Evolutionary conservation across 2,888 invertebrate genomes (phyloP), one percentile per base, ranked within the genome.

Genomic region (Drosophila eohydei): DNA sequence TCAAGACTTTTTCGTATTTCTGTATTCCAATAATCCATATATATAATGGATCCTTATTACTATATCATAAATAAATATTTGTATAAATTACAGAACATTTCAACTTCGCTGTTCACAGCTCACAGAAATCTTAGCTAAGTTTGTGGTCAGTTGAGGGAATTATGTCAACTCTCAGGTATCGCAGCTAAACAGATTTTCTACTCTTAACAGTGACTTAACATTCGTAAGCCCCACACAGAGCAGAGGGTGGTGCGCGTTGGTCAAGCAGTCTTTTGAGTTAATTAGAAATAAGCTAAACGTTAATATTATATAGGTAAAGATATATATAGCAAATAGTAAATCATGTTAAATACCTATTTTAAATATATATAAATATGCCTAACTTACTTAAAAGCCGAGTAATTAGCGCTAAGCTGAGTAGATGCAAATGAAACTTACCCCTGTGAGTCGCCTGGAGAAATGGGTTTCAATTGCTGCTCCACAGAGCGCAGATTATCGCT

Each of bases 401-500:
- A 74, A 72, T 46, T 52, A 6, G 11, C 12, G 8, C 7, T 6
- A 3, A 16, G 6, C 0, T 14, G 3, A 9, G 12, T 34, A 21
- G 5, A 6, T 0, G 0, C 9, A 36, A 12, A 26, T 3, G 1
- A 26, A 16, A 93, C 94, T 93, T 88, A 94, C 94, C 94, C 94
- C 91, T 94, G 92, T 69, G 92, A 86, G 73, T 93, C 93, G 80
- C 91, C 92, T 28, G 93, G 92, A 60, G 92, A 92, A 80, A 92
- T 88, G 65, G 92, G 91, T 73, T 92, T 92, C 57, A 92, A 81
- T 80, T 94, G 94, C 90, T 93, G 94, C 78, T 93, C 93, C 79
- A 92, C 91, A 68, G 92, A 88, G 66, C 92, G 92, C 66, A 94
- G 93, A 91, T 94, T 94, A 75, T 92, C 93, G 84, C 93, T 93